Evolutionary conservation across 1,140 invertebrate species (phyloP), one percentile per base, ranked within the genome.

Genomic region (Drosophila ironensis): DNA sequence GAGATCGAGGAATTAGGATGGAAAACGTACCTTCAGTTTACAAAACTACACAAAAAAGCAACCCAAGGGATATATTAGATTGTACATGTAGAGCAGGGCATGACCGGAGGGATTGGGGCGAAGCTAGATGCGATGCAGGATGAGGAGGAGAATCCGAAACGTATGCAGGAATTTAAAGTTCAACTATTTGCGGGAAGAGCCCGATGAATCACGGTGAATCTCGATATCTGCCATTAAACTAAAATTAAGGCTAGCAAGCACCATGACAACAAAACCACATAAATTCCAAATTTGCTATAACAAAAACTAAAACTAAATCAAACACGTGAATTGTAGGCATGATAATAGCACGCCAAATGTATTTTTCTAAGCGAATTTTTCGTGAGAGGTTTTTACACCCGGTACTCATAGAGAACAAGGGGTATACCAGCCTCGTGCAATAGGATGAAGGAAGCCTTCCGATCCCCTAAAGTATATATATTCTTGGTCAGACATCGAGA

Each of bases 11-110:
- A 81, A 47, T 33, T 12, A 60, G 38, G 19, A 61, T 44, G 37
- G 54, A 86, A 84, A 54, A 82, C 67, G 80, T 86, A 86, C 80
- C 80, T 86, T 86, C 80, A 86, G 81, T 84, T 84, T 84, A 84
- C 80, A 84, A 84, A 80, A 80, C 75, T 45, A 54, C 20, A 12
- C 11, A 33, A 12, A 33, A 12, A 33, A 33, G 30, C 1, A 33
- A 72, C 30, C 54, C 42, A 70, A 60, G 37, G 17, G 17, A 48
- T 37, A 53, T 40, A 48, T 8, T 27, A 27, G 5, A 27, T 27
- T 27, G n/a, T 27, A 28, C 4, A 11, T 8, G 3, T n/a, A 12
- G 41, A 27, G 30, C 8, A 14, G 16, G 14, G 19, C 11, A 25
- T 12, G 12, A 35, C 9, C n/a, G 17, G 6, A 4, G 7, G 20